Conservation (phyloP, 2,113 vertebrate species). For the Symphodus melops region DNA sequence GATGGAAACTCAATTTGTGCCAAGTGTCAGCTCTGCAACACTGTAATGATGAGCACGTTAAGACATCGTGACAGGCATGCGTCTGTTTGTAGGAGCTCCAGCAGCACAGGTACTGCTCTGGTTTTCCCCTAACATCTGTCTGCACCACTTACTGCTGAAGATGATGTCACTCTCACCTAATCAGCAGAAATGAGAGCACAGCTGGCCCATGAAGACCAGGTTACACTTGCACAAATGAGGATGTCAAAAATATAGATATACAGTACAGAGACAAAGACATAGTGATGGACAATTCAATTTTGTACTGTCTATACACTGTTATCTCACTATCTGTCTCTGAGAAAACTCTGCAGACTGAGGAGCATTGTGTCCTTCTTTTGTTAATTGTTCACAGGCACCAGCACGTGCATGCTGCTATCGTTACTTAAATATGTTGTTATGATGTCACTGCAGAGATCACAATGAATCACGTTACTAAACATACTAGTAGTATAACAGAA, state of each 20-base stretch:
- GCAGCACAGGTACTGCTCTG: constrained; percentile 16
- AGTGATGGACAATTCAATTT: neutral
- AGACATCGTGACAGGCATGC: constrained; percentile 18
- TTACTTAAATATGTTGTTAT: neutral
- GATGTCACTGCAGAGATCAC: neutral
- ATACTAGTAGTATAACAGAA: neutral
- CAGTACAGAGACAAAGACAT: neutral
- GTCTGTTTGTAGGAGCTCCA: constrained; percentile 20
- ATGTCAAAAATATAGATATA: neutral
- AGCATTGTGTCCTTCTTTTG: constrained; percentile 41
- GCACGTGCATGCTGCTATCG: neutral
- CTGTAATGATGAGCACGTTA: constrained; percentile 11
- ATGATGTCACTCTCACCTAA: constrained; percentile 50
- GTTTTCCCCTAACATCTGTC: constrained; percentile 47
- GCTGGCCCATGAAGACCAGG: constrained; percentile 22
- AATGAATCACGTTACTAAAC: neutral
- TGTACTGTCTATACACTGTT: neutral
- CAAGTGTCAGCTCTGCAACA: constrained; percentile 2
- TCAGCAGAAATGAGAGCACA: constrained; percentile 32
- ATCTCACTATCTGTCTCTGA: neutral
- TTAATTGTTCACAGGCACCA: constrained; percentile 24
- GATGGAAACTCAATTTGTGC: constrained; percentile 16
- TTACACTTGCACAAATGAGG: neutral
- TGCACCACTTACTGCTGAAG: constrained; percentile 19
- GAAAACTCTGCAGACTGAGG: constrained; percentile 3